Base-by-base conservation (phyloP, 2,113 vertebrate species). In the Vulpes lagopus region DNA sequence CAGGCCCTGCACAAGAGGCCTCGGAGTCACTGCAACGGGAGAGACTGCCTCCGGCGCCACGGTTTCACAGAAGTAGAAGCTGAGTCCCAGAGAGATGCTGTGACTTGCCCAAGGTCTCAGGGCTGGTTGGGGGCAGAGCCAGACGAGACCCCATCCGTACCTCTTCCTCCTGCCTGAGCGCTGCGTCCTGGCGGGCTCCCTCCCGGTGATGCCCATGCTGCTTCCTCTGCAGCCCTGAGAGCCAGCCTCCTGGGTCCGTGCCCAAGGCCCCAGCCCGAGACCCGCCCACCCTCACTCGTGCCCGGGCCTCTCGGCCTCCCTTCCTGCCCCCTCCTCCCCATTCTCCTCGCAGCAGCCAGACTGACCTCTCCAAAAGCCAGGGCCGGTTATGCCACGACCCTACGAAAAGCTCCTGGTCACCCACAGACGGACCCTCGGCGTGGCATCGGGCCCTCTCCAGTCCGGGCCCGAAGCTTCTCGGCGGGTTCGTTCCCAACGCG, bases 161-260 rank as follows among this genome's bases (percentile, higher is more conserved):
- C 19, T 65, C 55, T 38, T 57, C 38, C 4, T 80, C 16, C 55
- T 12, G 11, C 23, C 60, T 76, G 53, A 6, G 30, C 10, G 4
- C 27, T 43, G 20, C 53, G 32, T 74, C 80, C 43, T 30, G 0
- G 12, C 6, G 4, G 35, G 32, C 32, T 57, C 20, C 38, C 49
- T 57, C 71, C 35, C 17, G 2, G 22, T 27, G 27, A 10, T 4
- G 59, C 27, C 62, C 57, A 27, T 0, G 6, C 49, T 74, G 35
- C 53, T 60, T 16, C 5, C 32, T 10, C 84, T 49, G 32, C 23
- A 73, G 30, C 69, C 35, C 60, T 15, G 9, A 55, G 22, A 80
- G 12, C 53, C 3, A 0, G 8, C 22, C 59, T 22, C n/a, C 2
- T 38, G 8, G 5, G 5, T 27, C 23, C 27, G n/a, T 69, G 11